A percentile compares a stretch with the other conserved stretches of the same genome.
Conservation (phyloP, 2,113 vertebrate genomes). For the Pygoscelis adeliae region DNA sequence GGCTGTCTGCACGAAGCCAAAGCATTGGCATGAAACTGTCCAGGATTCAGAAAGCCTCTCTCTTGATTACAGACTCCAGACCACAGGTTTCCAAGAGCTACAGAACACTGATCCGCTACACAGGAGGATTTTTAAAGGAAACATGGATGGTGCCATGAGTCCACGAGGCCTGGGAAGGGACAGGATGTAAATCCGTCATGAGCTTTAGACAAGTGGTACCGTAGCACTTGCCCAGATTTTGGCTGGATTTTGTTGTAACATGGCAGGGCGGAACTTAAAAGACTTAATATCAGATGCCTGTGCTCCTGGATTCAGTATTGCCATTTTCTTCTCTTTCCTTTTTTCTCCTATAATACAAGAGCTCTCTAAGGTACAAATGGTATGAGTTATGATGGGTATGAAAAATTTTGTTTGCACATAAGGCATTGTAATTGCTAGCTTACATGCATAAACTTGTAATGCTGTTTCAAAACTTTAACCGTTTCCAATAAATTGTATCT, state of each 20-base stretch:
- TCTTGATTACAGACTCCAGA: neutral
- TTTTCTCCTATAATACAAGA: neutral
- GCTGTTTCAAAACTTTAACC: neutral
- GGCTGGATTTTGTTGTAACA: neutral
- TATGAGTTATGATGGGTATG: neutral
- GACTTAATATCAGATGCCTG: neutral
- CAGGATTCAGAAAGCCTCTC: neutral
- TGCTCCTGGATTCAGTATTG: neutral
- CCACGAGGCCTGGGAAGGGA: neutral
- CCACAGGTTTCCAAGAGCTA: neutral
- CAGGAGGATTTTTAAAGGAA: neutral
- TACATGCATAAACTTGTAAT: conserved; percentile 39
- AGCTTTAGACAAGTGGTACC: neutral
- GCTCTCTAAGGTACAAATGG: neutral
- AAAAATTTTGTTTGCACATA: conserved; percentile 33
- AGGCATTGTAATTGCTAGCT: conserved; percentile 19
- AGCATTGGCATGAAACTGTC: neutral
- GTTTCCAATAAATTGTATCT: neutral
- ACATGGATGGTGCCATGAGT: neutral
- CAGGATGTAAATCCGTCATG: neutral
- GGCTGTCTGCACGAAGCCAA: neutral
- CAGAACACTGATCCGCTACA: neutral
- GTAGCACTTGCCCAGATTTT: neutral
- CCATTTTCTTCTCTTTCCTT: neutral
- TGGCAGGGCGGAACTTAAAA: neutral